A percentile compares a stretch with the other conserved stretches of the same genome.
Evolutionary conservation across 1,140 invertebrate genomes (phyloP).

Genomic region (Caenorhabditis elegans): DNA sequence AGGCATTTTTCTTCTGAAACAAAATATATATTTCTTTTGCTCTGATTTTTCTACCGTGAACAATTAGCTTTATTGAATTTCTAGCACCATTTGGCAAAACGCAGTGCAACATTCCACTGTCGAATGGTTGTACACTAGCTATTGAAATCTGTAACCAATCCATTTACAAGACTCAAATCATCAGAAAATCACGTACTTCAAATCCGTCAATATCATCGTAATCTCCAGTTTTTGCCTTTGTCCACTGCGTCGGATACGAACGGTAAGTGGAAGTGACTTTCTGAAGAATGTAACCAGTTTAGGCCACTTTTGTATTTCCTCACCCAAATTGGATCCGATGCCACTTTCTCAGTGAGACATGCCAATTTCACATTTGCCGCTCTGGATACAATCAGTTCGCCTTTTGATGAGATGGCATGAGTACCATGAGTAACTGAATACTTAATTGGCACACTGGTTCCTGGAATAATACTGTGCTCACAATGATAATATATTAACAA

Average conservation of each 20-base stretch:
- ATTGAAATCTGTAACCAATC: slow-evolving; percentile 74
- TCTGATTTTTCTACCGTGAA: slow-evolving; percentile 39
- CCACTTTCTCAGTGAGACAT: slow-evolving; percentile 41
- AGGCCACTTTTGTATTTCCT: not conserved
- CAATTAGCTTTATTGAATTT: slow-evolving; percentile 76
- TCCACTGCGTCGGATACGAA: slow-evolving; percentile 72
- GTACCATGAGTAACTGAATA: slow-evolving; percentile 32
- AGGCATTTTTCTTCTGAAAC: slow-evolving; percentile 39
- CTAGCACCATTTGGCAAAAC: slow-evolving; percentile 78
- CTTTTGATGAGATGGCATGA: slow-evolving; percentile 33
- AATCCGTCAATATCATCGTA: slow-evolving; percentile 79
- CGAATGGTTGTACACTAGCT: slow-evolving; percentile 76
- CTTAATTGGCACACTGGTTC: slow-evolving; percentile 6
- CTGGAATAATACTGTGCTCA: too few species aligned
- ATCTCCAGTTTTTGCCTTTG: slow-evolving; percentile 73
- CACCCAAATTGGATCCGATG: slow-evolving; percentile 15
- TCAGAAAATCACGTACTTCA: not conserved
- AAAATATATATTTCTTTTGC: too few species aligned
- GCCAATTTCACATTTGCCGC: slow-evolving; percentile 41
- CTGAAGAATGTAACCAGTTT: slow-evolving; percentile 33
- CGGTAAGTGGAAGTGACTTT: slow-evolving; percentile 53
- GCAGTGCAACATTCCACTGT: slow-evolving; percentile 80
- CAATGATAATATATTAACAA: too few species aligned
- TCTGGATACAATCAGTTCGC: slow-evolving; percentile 43
- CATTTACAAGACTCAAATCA: too few species aligned